Conservation (phyloP, 2,797 vertebrate species). For the Aulostomus chinensis region DNA sequence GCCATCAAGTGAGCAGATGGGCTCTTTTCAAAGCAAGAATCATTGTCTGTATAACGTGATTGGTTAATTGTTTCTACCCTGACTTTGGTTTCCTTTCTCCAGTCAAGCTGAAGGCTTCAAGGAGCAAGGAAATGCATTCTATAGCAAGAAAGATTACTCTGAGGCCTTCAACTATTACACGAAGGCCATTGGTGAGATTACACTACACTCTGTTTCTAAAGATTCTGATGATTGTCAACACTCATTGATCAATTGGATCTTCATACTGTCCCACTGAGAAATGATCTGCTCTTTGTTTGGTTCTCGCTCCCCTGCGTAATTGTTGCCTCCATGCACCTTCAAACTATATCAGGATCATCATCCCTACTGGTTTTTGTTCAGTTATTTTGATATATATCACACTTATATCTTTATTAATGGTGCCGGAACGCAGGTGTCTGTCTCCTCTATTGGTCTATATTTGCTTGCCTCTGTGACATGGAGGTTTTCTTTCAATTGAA, state of each 20-base stretch:
- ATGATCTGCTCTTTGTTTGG: no score
- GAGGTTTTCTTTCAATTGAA: slow-evolving; percentile 40
- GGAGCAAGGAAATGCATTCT: slow-evolving; percentile 93
- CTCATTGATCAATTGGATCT: no score
- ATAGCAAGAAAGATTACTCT: slow-evolving; percentile 93
- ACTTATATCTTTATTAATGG: background rate
- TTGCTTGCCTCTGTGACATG: background rate
- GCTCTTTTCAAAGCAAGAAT: background rate
- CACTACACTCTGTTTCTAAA: background rate
- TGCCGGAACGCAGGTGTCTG: background rate
- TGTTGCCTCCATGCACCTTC: no score
- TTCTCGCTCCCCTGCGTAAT: no score
- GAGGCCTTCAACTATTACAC: slow-evolving; percentile 96
- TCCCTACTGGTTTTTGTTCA: no score
- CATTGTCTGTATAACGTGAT: background rate
- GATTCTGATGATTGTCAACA: no score
- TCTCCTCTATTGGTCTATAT: background rate
- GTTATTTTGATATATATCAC: no score
- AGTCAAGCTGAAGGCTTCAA: slow-evolving; percentile 95
- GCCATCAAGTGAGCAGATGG: background rate
- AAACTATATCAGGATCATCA: no score
- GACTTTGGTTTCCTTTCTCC: slow-evolving; percentile 26
- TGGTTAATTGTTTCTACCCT: background rate
- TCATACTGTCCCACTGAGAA: no score
- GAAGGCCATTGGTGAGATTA: slow-evolving; percentile 92